These are phyloP conservation scores for Calameuta pallipes DNA, from an alignment of 2,888 invertebrate genomes.

Conservation along the genomic window DNA sequence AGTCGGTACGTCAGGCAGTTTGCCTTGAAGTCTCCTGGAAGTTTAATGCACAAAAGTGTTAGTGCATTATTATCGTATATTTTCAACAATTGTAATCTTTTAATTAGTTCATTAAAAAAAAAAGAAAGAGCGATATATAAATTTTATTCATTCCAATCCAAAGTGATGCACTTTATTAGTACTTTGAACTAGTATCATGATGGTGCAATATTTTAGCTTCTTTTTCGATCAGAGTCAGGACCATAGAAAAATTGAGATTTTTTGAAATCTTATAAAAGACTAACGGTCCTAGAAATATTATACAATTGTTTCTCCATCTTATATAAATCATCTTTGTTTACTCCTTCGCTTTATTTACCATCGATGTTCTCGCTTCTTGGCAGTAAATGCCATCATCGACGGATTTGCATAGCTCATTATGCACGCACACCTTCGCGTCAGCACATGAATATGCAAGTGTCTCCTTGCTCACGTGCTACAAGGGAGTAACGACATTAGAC, in stretches of 20 bases:
- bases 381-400: slow-evolving; percentile 15
- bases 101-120: not conserved
- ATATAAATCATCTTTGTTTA: not conserved
- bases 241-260: not conserved
- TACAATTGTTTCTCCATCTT: not conserved
- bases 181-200: not conserved
- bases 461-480: not conserved
- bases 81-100: not conserved
- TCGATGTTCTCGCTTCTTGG: slow-evolving; percentile 5
- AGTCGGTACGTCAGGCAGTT: not conserved
- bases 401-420: slow-evolving; percentile 19
- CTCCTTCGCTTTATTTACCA: not conserved
- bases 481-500: slow-evolving; percentile 7
- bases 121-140: not conserved
- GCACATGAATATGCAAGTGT: not conserved
- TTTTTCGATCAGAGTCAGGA: not conserved
- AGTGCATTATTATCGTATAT: not conserved
- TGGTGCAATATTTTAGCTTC: not conserved
- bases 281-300: not conserved
- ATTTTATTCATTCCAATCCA: not conserved
- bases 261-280: not conserved
- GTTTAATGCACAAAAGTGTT: not conserved
- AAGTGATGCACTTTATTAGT: not conserved
- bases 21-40: not conserved
- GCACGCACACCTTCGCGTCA: slow-evolving; percentile 4